Conservation (phyloP, 64 coral and sea anemone species). For the Orbicella faveolata region DNA sequence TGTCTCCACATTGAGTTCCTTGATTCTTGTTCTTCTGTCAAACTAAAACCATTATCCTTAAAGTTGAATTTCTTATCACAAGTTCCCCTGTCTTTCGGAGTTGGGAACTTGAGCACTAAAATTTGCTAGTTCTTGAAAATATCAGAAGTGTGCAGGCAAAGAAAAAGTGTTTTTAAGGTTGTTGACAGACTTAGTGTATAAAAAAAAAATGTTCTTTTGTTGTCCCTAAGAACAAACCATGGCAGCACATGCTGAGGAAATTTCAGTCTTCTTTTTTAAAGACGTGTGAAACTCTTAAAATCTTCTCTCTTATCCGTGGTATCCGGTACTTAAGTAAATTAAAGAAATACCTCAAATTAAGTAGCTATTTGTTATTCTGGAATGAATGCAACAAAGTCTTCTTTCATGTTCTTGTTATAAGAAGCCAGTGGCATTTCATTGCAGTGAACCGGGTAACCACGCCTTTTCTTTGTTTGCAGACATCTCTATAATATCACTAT, state of each 20-base stretch:
- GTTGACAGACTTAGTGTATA: background rate
- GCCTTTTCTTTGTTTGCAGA: conserved; percentile 42
- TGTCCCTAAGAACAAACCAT: background rate
- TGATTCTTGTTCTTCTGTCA: conserved; percentile 29
- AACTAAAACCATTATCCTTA: conserved; percentile 3
- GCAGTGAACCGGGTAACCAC: background rate
- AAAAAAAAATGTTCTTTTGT: background rate
- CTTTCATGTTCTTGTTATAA: background rate
- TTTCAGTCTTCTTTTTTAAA: background rate
- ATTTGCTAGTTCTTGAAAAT: conserved; percentile 32
- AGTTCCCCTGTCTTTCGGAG: conserved; percentile 17
- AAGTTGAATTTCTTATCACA: conserved; percentile 40
- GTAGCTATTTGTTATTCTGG: conserved; percentile 12
- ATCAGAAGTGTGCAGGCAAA: conserved; percentile 27
- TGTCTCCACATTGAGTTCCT: background rate
- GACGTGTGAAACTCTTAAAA: background rate
- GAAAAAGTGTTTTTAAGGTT: background rate
- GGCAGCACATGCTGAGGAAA: background rate
- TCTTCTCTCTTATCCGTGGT: background rate
- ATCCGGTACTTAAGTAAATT: conserved; percentile 8
- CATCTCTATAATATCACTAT: conserved; percentile 50
- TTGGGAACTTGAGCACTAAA: conserved; percentile 15
- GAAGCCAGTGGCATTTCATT: background rate
- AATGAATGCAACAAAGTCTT: background rate
- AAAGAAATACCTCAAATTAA: conserved; percentile 16